Evolutionary conservation across 2,113 vertebrate genomes (phyloP).

Genomic region (Stigmatopora nigra): DNA sequence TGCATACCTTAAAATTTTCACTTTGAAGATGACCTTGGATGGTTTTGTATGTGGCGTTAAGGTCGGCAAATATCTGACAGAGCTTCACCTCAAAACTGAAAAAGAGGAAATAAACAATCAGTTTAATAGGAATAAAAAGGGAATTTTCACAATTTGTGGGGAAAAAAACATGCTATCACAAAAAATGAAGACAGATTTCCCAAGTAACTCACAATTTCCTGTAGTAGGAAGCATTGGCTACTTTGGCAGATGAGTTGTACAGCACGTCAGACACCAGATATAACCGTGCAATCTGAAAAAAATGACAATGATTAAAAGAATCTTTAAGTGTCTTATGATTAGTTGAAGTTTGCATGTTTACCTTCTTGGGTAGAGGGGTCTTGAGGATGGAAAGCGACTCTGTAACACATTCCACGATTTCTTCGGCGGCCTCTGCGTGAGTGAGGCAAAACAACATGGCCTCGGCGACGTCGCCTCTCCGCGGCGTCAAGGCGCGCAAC

Average conservation of each 20-base stretch:
- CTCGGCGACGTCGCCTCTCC: constrained; percentile 89
- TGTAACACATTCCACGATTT: constrained; percentile 94
- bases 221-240: constrained; percentile 96
- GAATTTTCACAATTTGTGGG: no score
- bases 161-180: no score
- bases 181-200: no score
- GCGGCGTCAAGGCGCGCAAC: constrained; percentile 84
- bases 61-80: constrained; percentile 95
- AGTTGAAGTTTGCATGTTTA: not conserved
- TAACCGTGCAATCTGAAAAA: constrained; percentile 88
- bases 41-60: constrained; percentile 92
- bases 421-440: constrained; percentile 95
- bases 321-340: not conserved
- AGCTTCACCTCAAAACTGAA: constrained; percentile 96
- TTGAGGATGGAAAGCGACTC: constrained; percentile 96
- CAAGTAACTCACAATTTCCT: constrained; percentile 91
- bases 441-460: constrained; percentile 96
- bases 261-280: constrained; percentile 98
- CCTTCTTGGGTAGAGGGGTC: constrained; percentile 98
- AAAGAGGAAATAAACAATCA: not conserved
- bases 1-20: constrained; percentile 94
- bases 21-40: constrained; percentile 98
- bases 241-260: constrained; percentile 98
- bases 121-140: no score
- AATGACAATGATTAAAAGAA: not conserved